phyloP scores from a whole-genome alignment of 2,888 invertebrate genomes.

The Eupelmus urozonus region DNA sequence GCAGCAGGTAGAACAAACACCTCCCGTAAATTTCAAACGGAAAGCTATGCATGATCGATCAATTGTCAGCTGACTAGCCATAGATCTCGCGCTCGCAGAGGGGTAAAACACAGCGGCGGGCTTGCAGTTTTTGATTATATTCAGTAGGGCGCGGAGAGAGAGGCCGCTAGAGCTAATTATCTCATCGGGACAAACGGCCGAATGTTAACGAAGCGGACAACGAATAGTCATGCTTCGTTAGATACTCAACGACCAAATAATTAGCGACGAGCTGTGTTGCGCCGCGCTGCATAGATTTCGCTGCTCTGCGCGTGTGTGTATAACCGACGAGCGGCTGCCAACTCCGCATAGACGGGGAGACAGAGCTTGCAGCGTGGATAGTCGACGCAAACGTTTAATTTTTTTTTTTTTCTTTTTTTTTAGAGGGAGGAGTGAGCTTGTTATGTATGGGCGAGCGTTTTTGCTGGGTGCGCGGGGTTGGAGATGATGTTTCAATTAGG shows the following conservation, averaged over 20 bases:
- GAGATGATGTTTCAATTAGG: too few species aligned
- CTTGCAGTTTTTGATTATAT: constrained; percentile 42
- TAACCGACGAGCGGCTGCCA: background rate
- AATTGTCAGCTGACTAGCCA: constrained; percentile 23
- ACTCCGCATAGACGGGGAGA: too few species aligned
- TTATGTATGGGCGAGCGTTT: too few species aligned
- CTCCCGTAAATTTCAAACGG: too few species aligned
- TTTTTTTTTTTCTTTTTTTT: too few species aligned
- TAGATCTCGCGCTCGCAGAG: constrained; percentile 7
- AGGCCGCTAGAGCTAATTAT: constrained; percentile 64
- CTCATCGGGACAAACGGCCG: constrained; percentile 54
- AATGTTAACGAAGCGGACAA: constrained; percentile 70
- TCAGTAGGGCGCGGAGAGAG: constrained; percentile 10
- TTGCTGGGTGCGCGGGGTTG: too few species aligned
- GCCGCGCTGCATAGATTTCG: constrained; percentile 23
- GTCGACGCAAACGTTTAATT: too few species aligned
- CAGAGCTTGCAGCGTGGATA: background rate
- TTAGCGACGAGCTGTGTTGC: constrained; percentile 59
- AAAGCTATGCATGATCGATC: constrained; percentile 30
- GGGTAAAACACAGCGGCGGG: background rate
- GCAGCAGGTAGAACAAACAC: too few species aligned
- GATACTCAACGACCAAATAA: constrained; percentile 70
- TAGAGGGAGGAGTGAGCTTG: too few species aligned
- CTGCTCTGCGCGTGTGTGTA: background rate
- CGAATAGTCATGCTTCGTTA: constrained; percentile 70